A percentile compares a stretch with the other conserved stretches of the same genome.
These are phyloP conservation scores for Sus scrofa DNA, from an alignment of 2,113 vertebrate genomes.

Conservation along the genomic window DNA sequence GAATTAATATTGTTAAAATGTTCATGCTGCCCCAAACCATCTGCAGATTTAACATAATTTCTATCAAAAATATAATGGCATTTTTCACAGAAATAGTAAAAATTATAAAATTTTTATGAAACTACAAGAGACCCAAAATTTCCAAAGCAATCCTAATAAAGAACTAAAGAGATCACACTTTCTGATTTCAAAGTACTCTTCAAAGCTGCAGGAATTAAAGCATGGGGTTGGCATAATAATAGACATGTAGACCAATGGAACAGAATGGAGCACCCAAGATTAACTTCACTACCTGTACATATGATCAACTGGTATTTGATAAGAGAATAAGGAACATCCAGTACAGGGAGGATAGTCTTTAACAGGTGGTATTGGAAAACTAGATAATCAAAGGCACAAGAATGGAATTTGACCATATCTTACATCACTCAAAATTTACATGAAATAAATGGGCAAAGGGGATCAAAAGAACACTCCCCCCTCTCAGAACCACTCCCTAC, in stretches of 20 bases:
- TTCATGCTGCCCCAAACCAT: background rate
- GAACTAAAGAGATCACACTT: background rate
- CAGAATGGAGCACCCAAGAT: background rate
- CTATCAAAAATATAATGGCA: background rate
- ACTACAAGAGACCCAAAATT: background rate
- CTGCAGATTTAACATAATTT: background rate
- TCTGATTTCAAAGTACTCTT: background rate
- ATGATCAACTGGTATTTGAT: background rate
- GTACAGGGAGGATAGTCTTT: background rate
- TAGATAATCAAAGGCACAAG: background rate
- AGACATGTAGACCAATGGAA: background rate
- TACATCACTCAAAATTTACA: background rate
- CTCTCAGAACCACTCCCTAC: background rate
- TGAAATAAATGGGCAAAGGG: background rate
- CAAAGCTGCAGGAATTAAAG: background rate
- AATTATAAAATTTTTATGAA: no score
- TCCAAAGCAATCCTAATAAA: background rate
- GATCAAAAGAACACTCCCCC: background rate
- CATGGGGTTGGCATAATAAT: background rate
- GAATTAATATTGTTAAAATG: background rate
- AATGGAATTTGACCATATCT: background rate
- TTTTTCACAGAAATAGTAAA: background rate
- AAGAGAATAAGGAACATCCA: background rate
- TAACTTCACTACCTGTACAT: no score
- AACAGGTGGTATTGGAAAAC: background rate